Evolutionary conservation across 2,113 vertebrate genomes (phyloP).

Genomic region (Tenrec ecaudatus): DNA sequence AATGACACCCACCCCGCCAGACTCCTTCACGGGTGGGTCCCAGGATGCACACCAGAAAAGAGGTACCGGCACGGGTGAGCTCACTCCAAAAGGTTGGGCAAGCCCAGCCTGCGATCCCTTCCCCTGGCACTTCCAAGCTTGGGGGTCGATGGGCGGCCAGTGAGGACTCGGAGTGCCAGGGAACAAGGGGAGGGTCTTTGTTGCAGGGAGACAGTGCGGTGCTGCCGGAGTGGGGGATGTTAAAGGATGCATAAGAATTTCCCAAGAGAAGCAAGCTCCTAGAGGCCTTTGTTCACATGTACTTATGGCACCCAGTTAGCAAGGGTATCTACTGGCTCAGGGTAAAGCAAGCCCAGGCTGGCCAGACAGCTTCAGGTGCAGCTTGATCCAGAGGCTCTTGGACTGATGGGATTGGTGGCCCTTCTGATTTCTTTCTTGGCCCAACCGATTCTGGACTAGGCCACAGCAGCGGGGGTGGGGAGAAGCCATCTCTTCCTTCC

Average conservation of each 20-base stretch:
- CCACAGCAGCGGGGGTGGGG: too few relatives aligned
- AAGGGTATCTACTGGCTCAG: background rate
- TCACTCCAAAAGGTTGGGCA: background rate
- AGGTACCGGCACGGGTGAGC: conserved; percentile 85
- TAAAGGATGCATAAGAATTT: background rate
- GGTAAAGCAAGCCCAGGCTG: background rate
- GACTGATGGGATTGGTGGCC: background rate
- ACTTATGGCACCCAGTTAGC: too few relatives aligned
- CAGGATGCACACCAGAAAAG: conserved; percentile 96
- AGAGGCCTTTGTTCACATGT: background rate
- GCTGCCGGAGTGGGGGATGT: background rate
- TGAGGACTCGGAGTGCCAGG: background rate
- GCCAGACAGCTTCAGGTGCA: background rate
- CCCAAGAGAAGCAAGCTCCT: background rate
- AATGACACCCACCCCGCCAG: conserved; percentile 93
- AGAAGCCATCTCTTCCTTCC: background rate
- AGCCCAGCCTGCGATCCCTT: background rate
- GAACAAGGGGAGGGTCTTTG: background rate
- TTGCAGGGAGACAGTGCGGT: background rate
- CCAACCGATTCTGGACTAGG: background rate
- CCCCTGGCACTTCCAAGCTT: background rate
- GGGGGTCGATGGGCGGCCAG: background rate
- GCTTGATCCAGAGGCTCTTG: background rate
- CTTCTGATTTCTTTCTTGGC: background rate
- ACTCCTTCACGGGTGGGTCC: conserved; percentile 92